A percentile compares a stretch with the other conserved stretches of the same genome.
Evolutionary conservation across 2,888 invertebrate genomes (phyloP).

Genomic region (Trichopoda pennipes): DNA sequence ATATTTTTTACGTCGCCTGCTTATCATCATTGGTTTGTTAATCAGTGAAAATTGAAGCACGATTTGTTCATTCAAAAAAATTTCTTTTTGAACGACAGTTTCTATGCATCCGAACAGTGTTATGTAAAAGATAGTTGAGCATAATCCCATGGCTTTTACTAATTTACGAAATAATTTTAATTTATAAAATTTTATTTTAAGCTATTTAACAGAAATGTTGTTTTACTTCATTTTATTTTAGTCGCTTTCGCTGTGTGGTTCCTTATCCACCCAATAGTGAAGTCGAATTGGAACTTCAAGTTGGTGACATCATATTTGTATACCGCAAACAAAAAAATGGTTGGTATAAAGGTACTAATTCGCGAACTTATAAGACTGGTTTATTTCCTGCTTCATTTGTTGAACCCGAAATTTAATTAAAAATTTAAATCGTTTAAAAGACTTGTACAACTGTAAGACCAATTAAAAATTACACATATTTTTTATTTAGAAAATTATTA

Average conservation of each 20-base stretch:
- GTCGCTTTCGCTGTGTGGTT: constrained; percentile 92
- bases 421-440: constrained; percentile 15
- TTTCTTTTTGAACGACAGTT: too few species aligned
- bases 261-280: constrained; percentile 97
- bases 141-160: too few species aligned
- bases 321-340: constrained; percentile 96
- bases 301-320: constrained; percentile 95
- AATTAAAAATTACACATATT: constrained; percentile 11
- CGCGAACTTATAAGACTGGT: constrained; percentile 95
- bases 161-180: too few species aligned
- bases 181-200: neutral
- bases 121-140: too few species aligned
- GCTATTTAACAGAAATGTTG: neutral
- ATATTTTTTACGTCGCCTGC: too few species aligned
- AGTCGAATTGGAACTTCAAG: constrained; percentile 93
- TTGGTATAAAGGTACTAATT: constrained; percentile 96
- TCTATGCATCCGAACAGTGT: too few species aligned
- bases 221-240: constrained; percentile 58
- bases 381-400: constrained; percentile 97
- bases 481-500: neutral
- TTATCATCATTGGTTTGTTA: too few species aligned
- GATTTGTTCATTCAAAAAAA: too few species aligned
- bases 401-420: constrained; percentile 83
- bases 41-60: too few species aligned
- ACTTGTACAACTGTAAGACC: constrained; percentile 45